A percentile compares a stretch with the other conserved stretches of the same genome.
Evolutionary conservation across 2,113 vertebrate genomes (phyloP).

Genomic region (Alligator sinensis): DNA sequence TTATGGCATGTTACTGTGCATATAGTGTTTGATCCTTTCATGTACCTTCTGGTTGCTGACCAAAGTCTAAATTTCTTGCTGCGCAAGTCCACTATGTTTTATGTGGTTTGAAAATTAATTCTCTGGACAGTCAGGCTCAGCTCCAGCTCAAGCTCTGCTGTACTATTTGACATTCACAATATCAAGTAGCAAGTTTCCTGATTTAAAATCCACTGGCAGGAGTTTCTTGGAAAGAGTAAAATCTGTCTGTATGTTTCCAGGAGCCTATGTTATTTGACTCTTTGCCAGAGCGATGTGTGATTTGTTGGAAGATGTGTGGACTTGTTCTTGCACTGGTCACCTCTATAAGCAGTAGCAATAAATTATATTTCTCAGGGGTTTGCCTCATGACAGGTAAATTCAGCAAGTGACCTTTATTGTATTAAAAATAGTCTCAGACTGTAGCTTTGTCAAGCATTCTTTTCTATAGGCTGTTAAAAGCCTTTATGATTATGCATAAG

Average conservation of each 20-base stretch:
- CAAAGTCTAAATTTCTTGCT: background rate
- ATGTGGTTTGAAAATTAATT: background rate
- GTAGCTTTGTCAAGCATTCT: background rate
- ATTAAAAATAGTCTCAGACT: background rate
- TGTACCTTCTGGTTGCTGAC: background rate
- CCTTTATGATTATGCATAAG: background rate
- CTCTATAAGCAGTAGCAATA: background rate
- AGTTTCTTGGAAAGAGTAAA: background rate
- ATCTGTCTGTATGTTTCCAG: background rate
- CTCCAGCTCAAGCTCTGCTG: no score
- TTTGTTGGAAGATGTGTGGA: background rate
- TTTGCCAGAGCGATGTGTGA: background rate
- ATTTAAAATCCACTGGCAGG: accelerated
- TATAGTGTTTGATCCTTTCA: background rate
- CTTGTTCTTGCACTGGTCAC: background rate
- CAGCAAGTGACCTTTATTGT: background rate
- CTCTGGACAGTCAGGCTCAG: background rate
- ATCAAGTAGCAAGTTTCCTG: background rate
- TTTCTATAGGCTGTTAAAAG: background rate
- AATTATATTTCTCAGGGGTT: background rate
- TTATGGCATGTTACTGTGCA: background rate
- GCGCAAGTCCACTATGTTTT: background rate
- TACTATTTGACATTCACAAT: accelerated
- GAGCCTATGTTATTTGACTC: background rate
- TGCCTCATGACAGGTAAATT: background rate